phyloP scores from a whole-genome alignment of 2,797 vertebrate genomes.

The Tapirus indicus region DNA sequence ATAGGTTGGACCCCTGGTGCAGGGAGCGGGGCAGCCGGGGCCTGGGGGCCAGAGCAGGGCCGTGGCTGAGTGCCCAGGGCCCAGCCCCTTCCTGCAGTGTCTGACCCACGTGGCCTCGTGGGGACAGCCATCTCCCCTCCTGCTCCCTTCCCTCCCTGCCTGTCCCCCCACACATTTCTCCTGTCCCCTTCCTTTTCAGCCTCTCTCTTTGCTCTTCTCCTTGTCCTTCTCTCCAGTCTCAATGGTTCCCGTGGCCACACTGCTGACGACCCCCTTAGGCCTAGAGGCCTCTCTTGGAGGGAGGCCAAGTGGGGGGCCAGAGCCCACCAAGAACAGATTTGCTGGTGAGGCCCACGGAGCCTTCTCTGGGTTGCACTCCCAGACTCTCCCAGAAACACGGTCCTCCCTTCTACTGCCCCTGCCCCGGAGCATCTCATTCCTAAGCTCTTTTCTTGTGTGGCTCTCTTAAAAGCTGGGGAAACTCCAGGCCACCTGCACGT shows the following conservation, averaged over 20 bases:
- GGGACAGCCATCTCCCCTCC: not conserved
- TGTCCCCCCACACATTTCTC: not conserved
- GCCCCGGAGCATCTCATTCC: fast-evolving
- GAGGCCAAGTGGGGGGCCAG: not conserved
- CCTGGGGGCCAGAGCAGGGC: not conserved
- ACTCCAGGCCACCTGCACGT: slow-evolving; percentile 28
- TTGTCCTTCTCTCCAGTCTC: too few species aligned
- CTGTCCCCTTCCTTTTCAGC: too few species aligned
- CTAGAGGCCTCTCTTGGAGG: not conserved
- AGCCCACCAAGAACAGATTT: not conserved
- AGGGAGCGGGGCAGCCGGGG: not conserved
- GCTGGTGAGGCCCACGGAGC: not conserved
- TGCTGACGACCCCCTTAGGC: not conserved
- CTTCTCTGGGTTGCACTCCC: not conserved
- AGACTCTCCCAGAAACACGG: not conserved
- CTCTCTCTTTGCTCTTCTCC: not conserved
- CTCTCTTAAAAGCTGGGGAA: slow-evolving; percentile 71
- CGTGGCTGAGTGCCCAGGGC: not conserved
- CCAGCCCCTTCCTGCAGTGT: not conserved
- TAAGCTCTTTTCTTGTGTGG: not conserved
- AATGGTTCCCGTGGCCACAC: not conserved
- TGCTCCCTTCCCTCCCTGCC: not conserved
- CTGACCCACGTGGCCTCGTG: not conserved
- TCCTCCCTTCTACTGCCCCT: fast-evolving
- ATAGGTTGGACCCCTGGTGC: not conserved